Evolutionary conservation across 2,113 vertebrate species (phyloP).

Genomic region (Numenius arquata): DNA sequence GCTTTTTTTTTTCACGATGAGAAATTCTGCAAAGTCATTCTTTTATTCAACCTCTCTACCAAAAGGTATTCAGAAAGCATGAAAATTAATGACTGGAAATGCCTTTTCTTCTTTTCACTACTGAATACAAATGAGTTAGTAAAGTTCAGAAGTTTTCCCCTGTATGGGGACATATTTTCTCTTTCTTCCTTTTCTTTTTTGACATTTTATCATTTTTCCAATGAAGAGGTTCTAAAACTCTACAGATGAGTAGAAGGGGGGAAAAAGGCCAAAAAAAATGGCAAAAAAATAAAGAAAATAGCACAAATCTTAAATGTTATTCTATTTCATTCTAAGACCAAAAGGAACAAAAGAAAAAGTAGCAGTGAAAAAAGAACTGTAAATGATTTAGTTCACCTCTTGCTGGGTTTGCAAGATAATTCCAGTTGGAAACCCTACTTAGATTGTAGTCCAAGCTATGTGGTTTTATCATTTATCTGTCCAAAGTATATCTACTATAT

Average conservation of each 20-base stretch:
- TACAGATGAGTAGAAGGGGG: neutral
- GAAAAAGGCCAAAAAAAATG: no score
- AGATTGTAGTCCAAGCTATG: neutral
- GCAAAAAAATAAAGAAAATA: neutral
- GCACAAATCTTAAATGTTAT: neutral
- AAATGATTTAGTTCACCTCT: neutral
- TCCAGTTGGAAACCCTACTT: neutral
- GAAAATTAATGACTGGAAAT: neutral
- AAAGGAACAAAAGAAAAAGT: neutral
- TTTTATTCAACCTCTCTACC: neutral
- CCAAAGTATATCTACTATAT: neutral
- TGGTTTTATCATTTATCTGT: constrained; percentile 17
- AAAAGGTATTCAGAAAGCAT: neutral
- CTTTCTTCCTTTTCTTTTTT: neutral
- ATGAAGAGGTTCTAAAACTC: neutral
- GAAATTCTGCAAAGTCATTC: neutral
- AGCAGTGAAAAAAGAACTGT: neutral
- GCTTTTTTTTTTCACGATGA: neutral
- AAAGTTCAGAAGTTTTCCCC: neutral
- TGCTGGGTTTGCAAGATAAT: neutral
- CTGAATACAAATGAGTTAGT: neutral
- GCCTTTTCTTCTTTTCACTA: neutral
- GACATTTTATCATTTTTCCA: neutral
- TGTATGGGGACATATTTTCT: neutral
- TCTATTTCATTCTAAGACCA: neutral